Evolutionary conservation across 2,888 invertebrate genomes (phyloP).

Genomic region (Gisinianus flammeolus): DNA sequence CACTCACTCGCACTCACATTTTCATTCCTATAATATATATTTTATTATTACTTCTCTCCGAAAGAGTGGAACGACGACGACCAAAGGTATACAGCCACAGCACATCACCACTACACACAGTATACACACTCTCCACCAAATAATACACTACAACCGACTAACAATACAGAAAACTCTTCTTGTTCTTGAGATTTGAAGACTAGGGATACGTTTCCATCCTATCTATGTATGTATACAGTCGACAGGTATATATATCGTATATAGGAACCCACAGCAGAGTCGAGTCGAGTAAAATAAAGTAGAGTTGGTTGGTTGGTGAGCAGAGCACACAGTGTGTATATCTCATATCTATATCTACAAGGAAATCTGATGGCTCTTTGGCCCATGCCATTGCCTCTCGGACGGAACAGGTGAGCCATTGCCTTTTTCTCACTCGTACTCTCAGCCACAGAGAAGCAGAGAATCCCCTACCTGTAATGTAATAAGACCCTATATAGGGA

Average conservation of each 20-base stretch:
- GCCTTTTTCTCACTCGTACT: slow-evolving; percentile 14
- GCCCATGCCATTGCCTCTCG: slow-evolving; percentile 14
- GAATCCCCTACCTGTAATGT: slow-evolving; percentile 23
- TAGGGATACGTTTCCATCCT: too few relatives aligned
- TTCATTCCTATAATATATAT: too few relatives aligned
- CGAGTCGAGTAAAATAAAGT: not conserved
- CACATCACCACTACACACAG: too few relatives aligned
- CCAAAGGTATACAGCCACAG: not conserved
- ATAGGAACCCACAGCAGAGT: too few relatives aligned
- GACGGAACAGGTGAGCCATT: slow-evolving; percentile 34
- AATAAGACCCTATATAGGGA: too few relatives aligned
- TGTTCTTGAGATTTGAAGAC: not conserved
- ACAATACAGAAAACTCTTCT: not conserved
- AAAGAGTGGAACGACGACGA: not conserved
- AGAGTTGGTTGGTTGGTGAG: too few relatives aligned
- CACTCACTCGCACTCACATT: not conserved
- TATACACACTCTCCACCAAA: too few relatives aligned
- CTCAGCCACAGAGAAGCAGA: not conserved
- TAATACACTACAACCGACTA: not conserved
- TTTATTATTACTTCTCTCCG: not conserved
- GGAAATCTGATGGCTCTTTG: slow-evolving; percentile 32
- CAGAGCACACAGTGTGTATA: too few relatives aligned
- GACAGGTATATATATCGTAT: too few relatives aligned
- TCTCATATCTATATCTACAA: not conserved
- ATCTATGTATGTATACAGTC: not conserved